These are phyloP conservation scores for Sminthurides aquaticus DNA, from an alignment of 2,888 invertebrate species.

Conservation along the genomic window DNA sequence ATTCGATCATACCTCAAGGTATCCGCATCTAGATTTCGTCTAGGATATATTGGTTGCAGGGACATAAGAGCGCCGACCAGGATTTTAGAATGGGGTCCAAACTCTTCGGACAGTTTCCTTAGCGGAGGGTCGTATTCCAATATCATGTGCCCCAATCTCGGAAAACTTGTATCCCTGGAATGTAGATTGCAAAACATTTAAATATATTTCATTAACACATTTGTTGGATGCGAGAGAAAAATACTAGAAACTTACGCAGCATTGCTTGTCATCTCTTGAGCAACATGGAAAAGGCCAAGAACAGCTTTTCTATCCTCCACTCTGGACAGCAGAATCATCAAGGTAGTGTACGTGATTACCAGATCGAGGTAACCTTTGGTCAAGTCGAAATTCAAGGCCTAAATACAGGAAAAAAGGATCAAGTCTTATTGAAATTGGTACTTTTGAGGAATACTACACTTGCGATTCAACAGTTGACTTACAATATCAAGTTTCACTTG, in stretches of 20 bases:
- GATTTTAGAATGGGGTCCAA: slow-evolving; percentile 84
- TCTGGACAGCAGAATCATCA: slow-evolving; percentile 94
- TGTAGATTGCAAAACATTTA: slow-evolving; percentile 7
- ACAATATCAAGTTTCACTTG: slow-evolving; percentile 87
- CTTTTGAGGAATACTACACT: too few species aligned
- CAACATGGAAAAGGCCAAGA: slow-evolving; percentile 92
- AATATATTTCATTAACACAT: neutral
- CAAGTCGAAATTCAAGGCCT: slow-evolving; percentile 86
- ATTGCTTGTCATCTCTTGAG: slow-evolving; percentile 85
- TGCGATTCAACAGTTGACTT: slow-evolving; percentile 45
- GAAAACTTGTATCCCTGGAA: slow-evolving; percentile 75
- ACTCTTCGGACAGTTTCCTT: slow-evolving; percentile 92
- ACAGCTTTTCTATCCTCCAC: slow-evolving; percentile 98
- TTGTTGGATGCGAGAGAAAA: neutral
- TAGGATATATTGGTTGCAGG: slow-evolving; percentile 74
- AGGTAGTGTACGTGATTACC: slow-evolving; percentile 82
- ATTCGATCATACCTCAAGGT: slow-evolving; percentile 37
- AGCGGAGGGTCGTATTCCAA: slow-evolving; percentile 94
- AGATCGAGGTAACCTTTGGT: slow-evolving; percentile 93
- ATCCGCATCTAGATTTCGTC: slow-evolving; percentile 59
- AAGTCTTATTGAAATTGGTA: neutral
- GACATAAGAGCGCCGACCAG: slow-evolving; percentile 80
- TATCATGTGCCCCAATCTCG: slow-evolving; percentile 92
- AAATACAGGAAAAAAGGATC: slow-evolving; percentile 20
- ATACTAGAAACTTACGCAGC: slow-evolving; percentile 55